Evolutionary conservation across 2,888 invertebrate genomes (phyloP).

Genomic region (Eupithecia insigniata): DNA sequence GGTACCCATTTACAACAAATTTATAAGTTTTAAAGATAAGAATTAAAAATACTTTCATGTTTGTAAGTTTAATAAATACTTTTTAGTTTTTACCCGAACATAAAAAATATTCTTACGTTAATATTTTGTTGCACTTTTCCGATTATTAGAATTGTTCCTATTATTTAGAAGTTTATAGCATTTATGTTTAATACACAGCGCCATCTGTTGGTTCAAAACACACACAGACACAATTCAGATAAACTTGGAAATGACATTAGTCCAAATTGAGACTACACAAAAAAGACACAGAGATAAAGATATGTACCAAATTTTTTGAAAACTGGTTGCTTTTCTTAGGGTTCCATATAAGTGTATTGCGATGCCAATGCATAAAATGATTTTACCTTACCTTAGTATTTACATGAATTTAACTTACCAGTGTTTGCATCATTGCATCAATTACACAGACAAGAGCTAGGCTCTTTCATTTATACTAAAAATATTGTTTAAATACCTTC

Average conservation of each 20-base stretch:
- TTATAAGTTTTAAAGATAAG: not conserved
- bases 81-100: not conserved
- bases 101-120: not conserved
- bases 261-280: not conserved
- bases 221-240: not conserved
- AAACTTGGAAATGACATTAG: not conserved
- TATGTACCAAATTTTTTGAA: not conserved
- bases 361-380: too few species aligned
- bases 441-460: too few species aligned
- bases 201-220: slow-evolving; percentile 32
- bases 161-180: not conserved
- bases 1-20: not conserved
- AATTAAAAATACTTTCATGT: not conserved
- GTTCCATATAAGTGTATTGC: not conserved
- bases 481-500: not conserved
- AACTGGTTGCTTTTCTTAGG: not conserved
- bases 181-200: slow-evolving; percentile 17
- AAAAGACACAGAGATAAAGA: not conserved
- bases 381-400: too few species aligned
- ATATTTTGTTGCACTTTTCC: not conserved
- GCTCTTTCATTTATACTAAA: too few species aligned
- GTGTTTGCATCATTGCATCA: too few species aligned
- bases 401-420: too few species aligned
- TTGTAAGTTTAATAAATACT: not conserved
- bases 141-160: too few species aligned